Evolutionary conservation across 2,797 vertebrate genomes (phyloP), one percentile per base, ranked within the genome.

Genomic region (Typhlichthys subterraneus): DNA sequence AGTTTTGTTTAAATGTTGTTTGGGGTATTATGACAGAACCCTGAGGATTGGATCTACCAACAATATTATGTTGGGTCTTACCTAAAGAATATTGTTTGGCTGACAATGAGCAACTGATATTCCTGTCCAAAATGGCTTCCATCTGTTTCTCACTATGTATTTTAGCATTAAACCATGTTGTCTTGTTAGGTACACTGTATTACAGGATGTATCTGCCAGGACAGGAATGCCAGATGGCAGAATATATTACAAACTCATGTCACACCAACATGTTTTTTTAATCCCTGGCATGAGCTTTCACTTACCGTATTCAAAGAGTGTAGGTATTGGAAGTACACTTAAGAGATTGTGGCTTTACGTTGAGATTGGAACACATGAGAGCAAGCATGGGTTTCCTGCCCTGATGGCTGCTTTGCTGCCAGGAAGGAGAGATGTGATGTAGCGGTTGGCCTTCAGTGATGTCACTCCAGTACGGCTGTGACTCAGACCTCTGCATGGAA

Each of bases 311-410:
- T 73, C 66, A 66, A 64, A 12, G 5, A 59, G 53, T 76, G 61
- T 59, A 67, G 66, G 53, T 78, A 59, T 50, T 76, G 61, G 57
- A 67, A 65, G 53, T 78, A 47, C 78, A 61, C 53, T 71, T 69
- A 85, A 75, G 70, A 72, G 67, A 45, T 65, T 66, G 68, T 13
- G 47, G 38, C 56, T 78, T 75, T 59, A 71, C 61, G 62, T 48
- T 69, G 68, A 86, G 69, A 63, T 72, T 76, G 60, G 63, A 79
- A 72, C 57, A 72, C 77, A 64, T 57, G 77, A 78, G 77, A 82
- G 76, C 45, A 61, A 71, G 59, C 78, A 81, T 65, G 81, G 80
- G 86, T 90, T 87, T 85, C 72, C 73, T 85, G 83, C 85, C 85
- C 87, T 81, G 70, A 78, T 67, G 73, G 66, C 75, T 81, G 72